Conservation (phyloP, 2,888 invertebrate genomes). For the Conus canariensis region DNA sequence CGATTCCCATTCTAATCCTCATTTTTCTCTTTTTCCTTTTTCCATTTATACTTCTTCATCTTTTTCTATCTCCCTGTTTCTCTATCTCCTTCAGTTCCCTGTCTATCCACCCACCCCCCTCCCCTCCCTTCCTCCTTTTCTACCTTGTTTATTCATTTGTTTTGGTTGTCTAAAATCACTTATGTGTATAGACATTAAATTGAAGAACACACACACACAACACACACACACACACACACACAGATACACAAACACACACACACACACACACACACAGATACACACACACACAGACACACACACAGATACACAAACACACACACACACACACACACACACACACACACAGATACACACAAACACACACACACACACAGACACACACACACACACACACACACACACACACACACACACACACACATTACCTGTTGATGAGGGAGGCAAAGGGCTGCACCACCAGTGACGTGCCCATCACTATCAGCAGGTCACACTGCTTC, state of each 20-base stretch:
- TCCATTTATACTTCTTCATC: too few species aligned
- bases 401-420: not conserved
- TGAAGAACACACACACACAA: not conserved
- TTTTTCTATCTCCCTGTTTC: too few species aligned
- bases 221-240: not conserved
- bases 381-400: not conserved
- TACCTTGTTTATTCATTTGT: too few species aligned
- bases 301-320: not conserved
- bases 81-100: too few species aligned
- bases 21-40: too few species aligned
- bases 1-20: too few species aligned
- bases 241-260: not conserved
- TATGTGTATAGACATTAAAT: too few species aligned
- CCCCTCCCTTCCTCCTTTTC: too few species aligned
- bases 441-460: constrained; percentile 97
- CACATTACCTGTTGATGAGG: constrained; percentile 77
- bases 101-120: too few species aligned
- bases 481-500: constrained; percentile 90
- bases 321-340: not conserved
- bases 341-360: not conserved
- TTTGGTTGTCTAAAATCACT: too few species aligned
- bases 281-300: too few species aligned
- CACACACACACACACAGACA: not conserved
- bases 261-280: not conserved
- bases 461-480: constrained; percentile 96